These are phyloP conservation scores for Pachyrhynchus sulphureomaculatus DNA, from an alignment of 1,140 invertebrate genomes.

Conservation along the genomic window DNA sequence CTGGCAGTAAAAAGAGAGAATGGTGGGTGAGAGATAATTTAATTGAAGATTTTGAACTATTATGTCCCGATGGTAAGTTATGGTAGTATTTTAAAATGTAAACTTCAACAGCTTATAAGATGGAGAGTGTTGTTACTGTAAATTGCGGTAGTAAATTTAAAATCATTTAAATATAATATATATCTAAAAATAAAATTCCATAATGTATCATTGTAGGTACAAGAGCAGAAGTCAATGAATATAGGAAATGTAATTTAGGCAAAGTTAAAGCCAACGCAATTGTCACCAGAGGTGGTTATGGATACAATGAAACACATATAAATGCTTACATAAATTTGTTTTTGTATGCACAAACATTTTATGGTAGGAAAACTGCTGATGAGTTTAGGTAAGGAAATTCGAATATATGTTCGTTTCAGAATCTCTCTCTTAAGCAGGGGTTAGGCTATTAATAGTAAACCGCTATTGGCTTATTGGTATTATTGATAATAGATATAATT, in stretches of 20 bases:
- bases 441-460: no score
- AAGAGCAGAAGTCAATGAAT: constrained; percentile 75
- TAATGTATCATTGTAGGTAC: constrained; percentile 68
- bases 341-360: constrained; percentile 87
- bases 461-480: no score
- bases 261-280: constrained; percentile 89
- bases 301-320: constrained; percentile 76
- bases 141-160: not conserved
- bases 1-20: constrained; percentile 84
- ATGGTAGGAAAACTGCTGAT: constrained; percentile 79
- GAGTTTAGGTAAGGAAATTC: constrained; percentile 69
- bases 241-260: constrained; percentile 84
- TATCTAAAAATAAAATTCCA: not conserved
- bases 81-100: no score
- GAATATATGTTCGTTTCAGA: no score
- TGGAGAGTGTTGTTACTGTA: no score
- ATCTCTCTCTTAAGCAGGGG: no score
- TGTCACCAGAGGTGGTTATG: constrained; percentile 76
- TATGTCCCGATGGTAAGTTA: constrained; percentile 84
- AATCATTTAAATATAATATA: not conserved
- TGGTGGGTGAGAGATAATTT: constrained; percentile 93
- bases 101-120: no score
- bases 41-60: constrained; percentile 87
- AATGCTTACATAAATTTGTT: constrained; percentile 85
- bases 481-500: no score